Evolutionary conservation across 2,888 invertebrate species (phyloP), one percentile per base, ranked within the genome.

Genomic region (Scrobipalpa atriplicella): DNA sequence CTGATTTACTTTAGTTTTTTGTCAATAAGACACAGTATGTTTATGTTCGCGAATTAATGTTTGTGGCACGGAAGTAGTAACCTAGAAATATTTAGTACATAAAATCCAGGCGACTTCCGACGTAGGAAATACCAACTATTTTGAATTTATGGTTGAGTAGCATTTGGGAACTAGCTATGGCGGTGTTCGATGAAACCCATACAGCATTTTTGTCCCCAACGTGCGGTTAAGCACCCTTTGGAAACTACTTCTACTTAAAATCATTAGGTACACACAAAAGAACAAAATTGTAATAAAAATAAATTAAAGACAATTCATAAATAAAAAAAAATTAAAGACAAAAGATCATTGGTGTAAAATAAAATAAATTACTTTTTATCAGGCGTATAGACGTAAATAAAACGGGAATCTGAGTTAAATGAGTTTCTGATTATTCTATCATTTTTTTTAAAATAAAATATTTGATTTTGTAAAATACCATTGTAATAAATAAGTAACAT

Each of bases 11-110:
- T 47, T 47, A 29, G 29, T 29, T 29, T 29, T 29, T 29, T 29
- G 2, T 5, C 29, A 29, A 29, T 2, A 29, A 29, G 47, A 16
- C 47, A 47, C 47, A 16, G 47, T 47, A 16, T 5, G n/a, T 47
- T 47, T 47, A 16, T 10, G n/a, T 47, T 47, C n/a, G 47, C 47
- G 6, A 47, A 47, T 47, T 47, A 47, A 47, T 47, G 29, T 47
- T 47, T 47, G 16, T 16, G 16, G 47, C 47, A 16, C 18, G 11
- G 19, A 16, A 29, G 21, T 16, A 38, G 41, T 65, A 39, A 38
- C 29, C 47, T 11, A 56, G 36, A 61, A 29, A 51, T 62, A 52
- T 39, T 47, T 39, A 51, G 47, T 41, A 61, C n/a, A 58, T 29
- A 29, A 36, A n/a, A 52, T 29, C 16, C 62, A 41, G 62, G 21